phyloP scores from a whole-genome alignment of 2,888 invertebrate genomes.

The Acanthosoma haemorrhoidale region DNA sequence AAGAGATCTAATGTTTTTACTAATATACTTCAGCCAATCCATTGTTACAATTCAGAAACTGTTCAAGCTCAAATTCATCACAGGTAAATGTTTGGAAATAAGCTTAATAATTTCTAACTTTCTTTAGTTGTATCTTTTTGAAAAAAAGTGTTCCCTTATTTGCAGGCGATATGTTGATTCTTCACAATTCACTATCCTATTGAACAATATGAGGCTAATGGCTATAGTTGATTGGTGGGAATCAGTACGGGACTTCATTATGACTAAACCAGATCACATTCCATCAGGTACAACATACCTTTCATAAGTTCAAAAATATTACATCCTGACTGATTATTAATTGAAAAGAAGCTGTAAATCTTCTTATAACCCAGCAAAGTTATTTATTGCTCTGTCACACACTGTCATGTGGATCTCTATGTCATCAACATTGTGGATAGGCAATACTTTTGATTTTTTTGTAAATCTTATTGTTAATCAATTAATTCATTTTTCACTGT shows the following conservation, averaged over 20 bases:
- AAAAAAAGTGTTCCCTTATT: not conserved
- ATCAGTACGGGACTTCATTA: slow-evolving; percentile 71
- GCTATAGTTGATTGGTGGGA: slow-evolving; percentile 93
- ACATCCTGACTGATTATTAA: too few species aligned
- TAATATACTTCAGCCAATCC: slow-evolving; percentile 78
- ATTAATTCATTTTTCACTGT: too few species aligned
- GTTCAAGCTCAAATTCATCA: slow-evolving; percentile 73
- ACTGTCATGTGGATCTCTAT: too few species aligned
- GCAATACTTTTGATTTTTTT: too few species aligned
- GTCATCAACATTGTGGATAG: too few species aligned
- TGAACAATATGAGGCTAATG: slow-evolving; percentile 93
- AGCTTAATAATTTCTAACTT: not conserved
- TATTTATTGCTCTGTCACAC: too few species aligned
- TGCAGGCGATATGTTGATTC: slow-evolving; percentile 59
- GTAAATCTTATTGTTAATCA: too few species aligned
- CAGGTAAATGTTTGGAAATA: slow-evolving; percentile 44
- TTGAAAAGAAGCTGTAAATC: too few species aligned
- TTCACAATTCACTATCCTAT: slow-evolving; percentile 75
- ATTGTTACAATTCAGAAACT: slow-evolving; percentile 51
- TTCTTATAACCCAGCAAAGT: too few species aligned
- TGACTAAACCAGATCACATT: slow-evolving; percentile 49
- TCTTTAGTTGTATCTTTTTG: not conserved
- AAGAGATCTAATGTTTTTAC: slow-evolving; percentile 79
- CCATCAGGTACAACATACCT: slow-evolving; percentile 42
- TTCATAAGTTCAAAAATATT: too few species aligned